Evolutionary conservation across 2,113 vertebrate genomes (phyloP), one percentile per base, ranked within the genome.

Genomic region (Illadopsis cleaveri): DNA sequence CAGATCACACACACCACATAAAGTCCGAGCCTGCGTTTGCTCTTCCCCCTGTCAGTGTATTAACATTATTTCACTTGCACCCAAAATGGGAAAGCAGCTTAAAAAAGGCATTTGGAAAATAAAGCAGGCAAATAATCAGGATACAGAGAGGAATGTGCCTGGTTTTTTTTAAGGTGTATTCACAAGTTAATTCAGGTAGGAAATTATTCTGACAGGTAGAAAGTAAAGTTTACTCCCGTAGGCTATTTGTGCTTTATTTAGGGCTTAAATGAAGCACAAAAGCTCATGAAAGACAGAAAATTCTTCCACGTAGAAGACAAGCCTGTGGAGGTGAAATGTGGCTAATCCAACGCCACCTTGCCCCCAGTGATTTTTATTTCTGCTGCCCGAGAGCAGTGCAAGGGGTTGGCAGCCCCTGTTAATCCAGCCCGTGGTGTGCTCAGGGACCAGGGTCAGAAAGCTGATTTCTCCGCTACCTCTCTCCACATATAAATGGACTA

Each of bases 141-240:
- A 45, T 86, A 27, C 65, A 71, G 78, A 85, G 83, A 70, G 76
- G 78, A 92, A 89, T 28, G 50, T 2, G 4, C 66, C 78, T 92
- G 33, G 1, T 78, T 81, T 84, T 57, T 58, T 85, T 69, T 42
- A 4, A 91, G 93, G 92, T 84, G 72, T 53, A 62, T 72, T 95
- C 93, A 71, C 91, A 93, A 94, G 95, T 94, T 98, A 94, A 96
- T 97, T 95, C 96, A 94, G 69, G 77, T 90, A 91, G 93, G 94
- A 93, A 93, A 92, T 94, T 97, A 85, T 95, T 94, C 94, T 95
- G 96, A 96, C 94, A 95, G 84, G 86, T 96, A 82, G 79, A 94
- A 56, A 92, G 76, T 95, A 72, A 95, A 82, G 61, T 97, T 96
- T 92, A 70, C 62, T 95, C 94, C 92, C 15, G 0, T 62, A 88